Percentiles rank a stretch among this genome's conserved stretches.
Evolutionary conservation across 2,797 vertebrate species (phyloP).

Genomic region (Xyrichtys novacula): DNA sequence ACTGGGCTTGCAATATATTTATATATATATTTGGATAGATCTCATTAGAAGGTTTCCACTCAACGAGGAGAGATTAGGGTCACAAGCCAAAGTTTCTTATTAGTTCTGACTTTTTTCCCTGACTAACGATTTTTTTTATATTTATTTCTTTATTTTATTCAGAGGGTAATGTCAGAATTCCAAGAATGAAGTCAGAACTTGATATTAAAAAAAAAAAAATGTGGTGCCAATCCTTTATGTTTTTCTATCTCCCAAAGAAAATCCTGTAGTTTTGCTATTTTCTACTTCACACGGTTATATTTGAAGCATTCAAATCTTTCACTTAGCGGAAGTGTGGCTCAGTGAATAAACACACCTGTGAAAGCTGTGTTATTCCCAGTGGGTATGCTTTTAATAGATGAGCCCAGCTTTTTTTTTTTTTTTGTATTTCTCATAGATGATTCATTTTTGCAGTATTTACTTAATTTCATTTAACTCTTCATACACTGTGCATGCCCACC

Average conservation of each 20-base stretch:
- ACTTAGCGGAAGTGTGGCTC: constrained; percentile 7
- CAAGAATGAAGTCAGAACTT: background rate
- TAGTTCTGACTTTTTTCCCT: background rate
- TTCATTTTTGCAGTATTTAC: background rate
- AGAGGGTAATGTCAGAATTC: background rate
- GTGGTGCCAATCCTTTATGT: background rate
- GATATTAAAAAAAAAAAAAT: background rate
- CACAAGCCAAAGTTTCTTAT: background rate
- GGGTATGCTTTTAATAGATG: constrained; percentile 3
- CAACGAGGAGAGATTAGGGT: background rate
- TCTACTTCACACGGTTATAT: constrained; percentile 7
- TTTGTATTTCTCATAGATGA: background rate
- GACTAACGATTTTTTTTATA: background rate
- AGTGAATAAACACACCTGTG: constrained; percentile 17
- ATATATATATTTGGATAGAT: background rate
- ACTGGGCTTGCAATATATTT: background rate
- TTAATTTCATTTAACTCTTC: constrained; percentile 18
- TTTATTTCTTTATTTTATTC: background rate
- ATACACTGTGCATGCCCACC: constrained; percentile 1
- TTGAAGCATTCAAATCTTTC: constrained; percentile 24
- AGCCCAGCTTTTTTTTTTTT: background rate
- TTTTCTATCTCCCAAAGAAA: background rate
- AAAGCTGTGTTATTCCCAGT: constrained; percentile 7
- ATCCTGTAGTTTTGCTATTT: constrained; percentile 6
- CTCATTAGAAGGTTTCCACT: constrained; percentile 2